A percentile compares a stretch with the other conserved stretches of the same genome.
These are phyloP conservation scores for Hippoglossus stenolepis DNA, from an alignment of 2,113 vertebrate genomes.

Conservation along the genomic window DNA sequence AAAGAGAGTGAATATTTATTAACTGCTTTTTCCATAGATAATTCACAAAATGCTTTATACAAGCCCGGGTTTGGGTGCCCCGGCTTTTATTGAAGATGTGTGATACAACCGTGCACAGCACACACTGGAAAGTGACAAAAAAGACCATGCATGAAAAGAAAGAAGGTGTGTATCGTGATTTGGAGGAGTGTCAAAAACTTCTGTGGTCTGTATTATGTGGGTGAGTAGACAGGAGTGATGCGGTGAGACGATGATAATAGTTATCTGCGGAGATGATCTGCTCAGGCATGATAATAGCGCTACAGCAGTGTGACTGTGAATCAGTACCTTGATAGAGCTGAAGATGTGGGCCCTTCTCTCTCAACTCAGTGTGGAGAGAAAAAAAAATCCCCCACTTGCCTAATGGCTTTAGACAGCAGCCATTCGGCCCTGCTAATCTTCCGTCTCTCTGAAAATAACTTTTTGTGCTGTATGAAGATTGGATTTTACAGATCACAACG, in stretches of 20 bases:
- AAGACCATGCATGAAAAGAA: constrained; percentile 57
- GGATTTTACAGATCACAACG: constrained; percentile 88
- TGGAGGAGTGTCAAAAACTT: constrained; percentile 75
- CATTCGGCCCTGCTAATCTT: constrained; percentile 84
- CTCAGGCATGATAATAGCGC: constrained; percentile 80
- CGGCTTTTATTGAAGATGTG: constrained; percentile 45
- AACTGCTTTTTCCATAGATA: constrained; percentile 13
- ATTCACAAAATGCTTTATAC: constrained; percentile 25
- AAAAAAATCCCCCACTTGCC: constrained; percentile 74
- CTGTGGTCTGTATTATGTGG: constrained; percentile 78
- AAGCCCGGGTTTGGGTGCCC: constrained; percentile 7
- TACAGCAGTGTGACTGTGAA: constrained; percentile 79
- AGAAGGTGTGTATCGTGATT: constrained; percentile 68
- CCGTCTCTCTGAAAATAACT: constrained; percentile 85
- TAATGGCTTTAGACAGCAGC: constrained; percentile 85
- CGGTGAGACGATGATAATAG: constrained; percentile 78
- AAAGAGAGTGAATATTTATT: constrained; percentile 25
- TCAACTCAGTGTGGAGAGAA: constrained; percentile 61
- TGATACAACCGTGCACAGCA: constrained; percentile 52
- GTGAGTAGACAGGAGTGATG: constrained; percentile 74
- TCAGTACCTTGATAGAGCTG: constrained; percentile 75
- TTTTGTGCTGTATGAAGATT: constrained; percentile 86
- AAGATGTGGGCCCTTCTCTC: constrained; percentile 75
- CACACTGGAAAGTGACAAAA: constrained; percentile 60
- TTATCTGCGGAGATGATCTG: constrained; percentile 84